Evolutionary conservation across 2,797 vertebrate genomes (phyloP).

Genomic region (Hypotaenidia philippensis): DNA sequence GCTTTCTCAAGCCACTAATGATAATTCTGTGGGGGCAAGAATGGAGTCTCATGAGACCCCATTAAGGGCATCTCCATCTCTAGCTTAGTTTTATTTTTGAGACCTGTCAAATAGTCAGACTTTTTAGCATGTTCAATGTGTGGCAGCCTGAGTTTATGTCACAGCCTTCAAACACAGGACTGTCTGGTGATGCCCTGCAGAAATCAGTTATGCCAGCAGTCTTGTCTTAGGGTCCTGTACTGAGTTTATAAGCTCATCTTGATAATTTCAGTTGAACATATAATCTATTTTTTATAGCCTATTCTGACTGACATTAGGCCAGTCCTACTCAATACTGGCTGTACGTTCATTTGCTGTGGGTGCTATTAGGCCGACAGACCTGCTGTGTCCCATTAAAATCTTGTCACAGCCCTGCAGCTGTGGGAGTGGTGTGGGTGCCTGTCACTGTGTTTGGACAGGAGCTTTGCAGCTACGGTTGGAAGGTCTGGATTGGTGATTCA

Average conservation of each 20-base stretch:
- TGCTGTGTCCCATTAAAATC: neutral
- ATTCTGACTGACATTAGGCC: neutral
- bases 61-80: slow-evolving; percentile 7
- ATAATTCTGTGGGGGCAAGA: neutral
- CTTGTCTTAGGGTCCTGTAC: neutral
- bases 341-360: neutral
- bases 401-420: neutral
- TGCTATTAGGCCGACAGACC: neutral
- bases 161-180: neutral
- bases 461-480: neutral
- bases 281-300: neutral
- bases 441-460: neutral
- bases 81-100: slow-evolving; percentile 21
- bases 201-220: neutral
- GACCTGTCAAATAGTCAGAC: neutral
- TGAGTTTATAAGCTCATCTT: neutral
- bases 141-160: slow-evolving; percentile 38
- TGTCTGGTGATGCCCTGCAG: neutral
- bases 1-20: neutral
- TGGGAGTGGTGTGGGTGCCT: neutral
- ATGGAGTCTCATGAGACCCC: neutral
- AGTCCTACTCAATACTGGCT: neutral
- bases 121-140: neutral
- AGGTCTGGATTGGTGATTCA: neutral
- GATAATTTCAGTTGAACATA: neutral